Percentiles rank a stretch among this genome's conserved stretches.
phyloP scores from a whole-genome alignment of 2,797 vertebrate species.

The Halcyon badia region DNA sequence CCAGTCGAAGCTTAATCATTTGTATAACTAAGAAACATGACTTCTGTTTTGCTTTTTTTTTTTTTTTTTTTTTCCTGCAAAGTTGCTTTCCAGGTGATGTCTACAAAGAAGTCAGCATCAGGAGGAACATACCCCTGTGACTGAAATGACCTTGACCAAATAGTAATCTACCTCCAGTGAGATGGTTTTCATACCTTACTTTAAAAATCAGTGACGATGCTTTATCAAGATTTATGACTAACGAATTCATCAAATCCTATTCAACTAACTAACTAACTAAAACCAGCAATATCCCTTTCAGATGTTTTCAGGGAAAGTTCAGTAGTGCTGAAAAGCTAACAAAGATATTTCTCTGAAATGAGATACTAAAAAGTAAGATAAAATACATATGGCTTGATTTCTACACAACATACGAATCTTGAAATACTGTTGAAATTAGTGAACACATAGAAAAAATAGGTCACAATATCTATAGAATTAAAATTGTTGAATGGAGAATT shows the following conservation, averaged over 20 bases:
- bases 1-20: not conserved
- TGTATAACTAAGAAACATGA: not conserved
- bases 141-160: not conserved
- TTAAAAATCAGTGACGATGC: not conserved
- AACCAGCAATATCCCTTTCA: not conserved
- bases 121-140: not conserved
- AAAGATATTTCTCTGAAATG: not conserved
- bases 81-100: not conserved
- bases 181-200: not conserved
- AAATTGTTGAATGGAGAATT: not conserved
- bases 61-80: not conserved
- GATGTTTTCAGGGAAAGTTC: not conserved
- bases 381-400: not conserved
- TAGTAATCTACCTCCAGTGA: not conserved
- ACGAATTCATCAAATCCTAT: not conserved
- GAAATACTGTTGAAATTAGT: not conserved
- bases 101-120: not conserved
- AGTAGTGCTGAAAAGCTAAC: not conserved
- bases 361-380: not conserved
- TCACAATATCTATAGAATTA: not conserved
- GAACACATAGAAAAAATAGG: not conserved
- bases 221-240: not conserved
- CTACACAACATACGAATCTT: not conserved
- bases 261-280: not conserved
- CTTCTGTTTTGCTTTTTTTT: not conserved